A percentile compares a stretch with the other conserved stretches of the same genome.
phyloP scores from a whole-genome alignment of 2,888 invertebrate genomes.

The Temnothorax ravouxi region DNA sequence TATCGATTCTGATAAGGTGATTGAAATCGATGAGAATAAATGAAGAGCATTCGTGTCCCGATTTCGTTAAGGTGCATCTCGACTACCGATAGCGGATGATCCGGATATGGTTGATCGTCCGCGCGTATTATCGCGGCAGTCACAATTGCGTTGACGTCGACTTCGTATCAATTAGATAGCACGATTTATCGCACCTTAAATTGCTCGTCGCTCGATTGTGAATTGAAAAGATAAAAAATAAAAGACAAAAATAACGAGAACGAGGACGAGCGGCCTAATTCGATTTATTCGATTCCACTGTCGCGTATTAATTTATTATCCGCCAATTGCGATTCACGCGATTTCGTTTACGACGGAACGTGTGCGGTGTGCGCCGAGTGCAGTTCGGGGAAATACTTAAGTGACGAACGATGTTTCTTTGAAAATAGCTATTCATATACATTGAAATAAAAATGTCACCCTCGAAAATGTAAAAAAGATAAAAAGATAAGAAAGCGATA shows the following conservation, averaged over 20 bases:
- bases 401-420: not conserved
- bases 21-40: constrained; percentile 26
- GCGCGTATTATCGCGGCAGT: constrained; percentile 18
- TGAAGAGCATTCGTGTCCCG: not conserved
- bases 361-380: too few relatives aligned
- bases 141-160: constrained; percentile 27
- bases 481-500: not conserved
- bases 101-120: constrained; percentile 23
- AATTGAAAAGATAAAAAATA: constrained; percentile 2
- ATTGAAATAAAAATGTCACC: not conserved
- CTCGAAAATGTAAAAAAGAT: not conserved
- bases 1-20: not conserved
- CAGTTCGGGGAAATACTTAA: not conserved
- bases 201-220: not conserved
- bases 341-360: not conserved
- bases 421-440: not conserved
- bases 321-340: not conserved
- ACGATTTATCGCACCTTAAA: constrained; percentile 27
- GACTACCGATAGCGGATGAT: not conserved
- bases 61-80: constrained; percentile 1
- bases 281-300: not conserved
- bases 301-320: constrained; percentile 23
- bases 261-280: not conserved
- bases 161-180: constrained; percentile 34
- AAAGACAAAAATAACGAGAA: constrained; percentile 4